Base-by-base conservation (phyloP, 1,140 invertebrate species). In the Solenopsis fugax region DNA sequence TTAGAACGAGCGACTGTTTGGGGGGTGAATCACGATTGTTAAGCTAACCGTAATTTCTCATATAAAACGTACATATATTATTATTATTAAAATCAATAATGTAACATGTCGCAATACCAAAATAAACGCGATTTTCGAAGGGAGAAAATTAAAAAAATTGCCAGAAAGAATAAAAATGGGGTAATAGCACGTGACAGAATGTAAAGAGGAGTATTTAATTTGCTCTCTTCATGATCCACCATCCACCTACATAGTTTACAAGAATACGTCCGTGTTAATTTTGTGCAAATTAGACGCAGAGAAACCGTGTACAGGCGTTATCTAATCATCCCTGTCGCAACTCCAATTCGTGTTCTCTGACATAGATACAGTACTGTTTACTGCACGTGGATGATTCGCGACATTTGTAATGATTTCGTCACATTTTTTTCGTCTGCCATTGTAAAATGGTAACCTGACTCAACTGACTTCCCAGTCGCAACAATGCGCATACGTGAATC, bases 221-320 rank as follows among this genome's bases (percentile, higher is more conserved):
- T 21, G 34, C 6, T 50, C 7, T 34, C 21, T 18, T 10, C 34
- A 34, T 10, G n/a, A 29, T 67, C 21, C 9, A 12, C 7, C 7
- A 29, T 67, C 21, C 9, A 12, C 7, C 7, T 52, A 18, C 18
- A 18, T 7, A 41, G 6, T 58, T 60, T 58, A 73, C 54, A 24
- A 75, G 34, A 37, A n/a, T 41, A 37, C 9, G 4, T 58, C n/a
- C 37, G 54, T 48, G 41, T 60, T 6, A 75, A 73, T 75, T 50
- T 84, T 41, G 75, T 84, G 80, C 54, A 84, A 84, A 75, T 82
- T 41, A 45, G 21, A 21, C 34, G n/a, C 34, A 2, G 18, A 75
- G 80, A 18, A 60, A 62, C 5, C n/a, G 45, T 60, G 41, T 12
- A 84, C 45, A 34, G 21, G 69, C 54, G 41, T 60, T 9, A 84